These are phyloP conservation scores for Erethizon dorsatum DNA, from an alignment of 2,797 vertebrate genomes.

Conservation along the genomic window DNA sequence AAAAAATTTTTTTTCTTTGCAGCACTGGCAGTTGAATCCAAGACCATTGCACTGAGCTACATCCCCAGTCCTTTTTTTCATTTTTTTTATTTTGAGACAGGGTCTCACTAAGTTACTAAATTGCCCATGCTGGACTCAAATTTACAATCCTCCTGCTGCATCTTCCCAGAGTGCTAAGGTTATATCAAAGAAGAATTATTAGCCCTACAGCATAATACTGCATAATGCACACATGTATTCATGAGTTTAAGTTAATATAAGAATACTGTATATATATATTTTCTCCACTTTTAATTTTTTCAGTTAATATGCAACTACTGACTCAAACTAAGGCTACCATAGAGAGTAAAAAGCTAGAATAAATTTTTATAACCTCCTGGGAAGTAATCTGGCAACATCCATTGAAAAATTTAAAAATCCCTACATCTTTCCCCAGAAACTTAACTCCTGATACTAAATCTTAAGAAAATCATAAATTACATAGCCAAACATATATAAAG, in stretches of 20 bases:
- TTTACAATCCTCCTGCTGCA: background rate
- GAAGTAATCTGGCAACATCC: slow-evolving; percentile 44
- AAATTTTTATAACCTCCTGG: slow-evolving; percentile 23
- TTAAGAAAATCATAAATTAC: slow-evolving; percentile 56
- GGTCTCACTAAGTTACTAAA: background rate
- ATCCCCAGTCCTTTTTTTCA: background rate
- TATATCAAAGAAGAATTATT: slow-evolving; percentile 22
- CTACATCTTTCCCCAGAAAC: background rate
- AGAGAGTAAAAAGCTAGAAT: background rate
- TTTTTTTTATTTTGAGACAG: background rate
- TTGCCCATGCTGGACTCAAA: background rate
- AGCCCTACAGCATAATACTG: background rate
- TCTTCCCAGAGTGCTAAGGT: background rate
- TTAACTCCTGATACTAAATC: slow-evolving; percentile 59
- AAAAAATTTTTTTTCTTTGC: background rate
- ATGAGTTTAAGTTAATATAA: slow-evolving; percentile 48
- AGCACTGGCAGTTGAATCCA: background rate
- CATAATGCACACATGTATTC: background rate
- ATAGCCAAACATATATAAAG: slow-evolving; percentile 4
- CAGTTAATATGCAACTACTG: background rate
- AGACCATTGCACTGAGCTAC: background rate
- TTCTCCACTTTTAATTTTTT: background rate
- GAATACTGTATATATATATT: background rate
- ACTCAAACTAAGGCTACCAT: background rate
- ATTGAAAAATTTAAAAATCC: slow-evolving; percentile 52